Evolutionary conservation across 2,888 invertebrate species (phyloP), one percentile per base, ranked within the genome.

Genomic region (Amphipoea lucens): DNA sequence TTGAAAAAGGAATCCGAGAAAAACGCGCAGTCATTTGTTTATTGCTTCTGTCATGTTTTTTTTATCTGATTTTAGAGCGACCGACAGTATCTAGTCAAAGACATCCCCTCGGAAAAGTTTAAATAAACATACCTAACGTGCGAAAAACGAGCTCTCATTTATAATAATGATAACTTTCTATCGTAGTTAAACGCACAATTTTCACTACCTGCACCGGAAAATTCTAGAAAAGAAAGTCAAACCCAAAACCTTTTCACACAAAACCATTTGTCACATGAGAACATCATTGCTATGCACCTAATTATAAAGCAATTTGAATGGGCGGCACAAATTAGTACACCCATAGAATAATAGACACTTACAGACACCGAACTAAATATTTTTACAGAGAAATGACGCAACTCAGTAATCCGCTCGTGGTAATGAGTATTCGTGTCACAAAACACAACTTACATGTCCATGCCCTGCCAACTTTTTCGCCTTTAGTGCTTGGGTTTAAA

Each of bases 381-480:
- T 88, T 90, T 88, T 89, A 87, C 82, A 88, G 81, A 85, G 90
- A 91, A 91, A 90, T 91, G 89, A 90, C 90, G 90, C 86, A 88
- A 89, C 77, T 81, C 81, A 84, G 88, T 93, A 93, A 93, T 94
- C 92, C 90, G 84, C 80, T 87, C 84, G 82, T 83, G 74, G 89
- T 89, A 90, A 92, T 90, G 86, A 89, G 89, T 87, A 92, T 91
- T 92, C 92, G 83, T 90, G 91, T 92, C 93, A 92, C 90, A 91
- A 82, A 85, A 81, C 79, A 84, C 78, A 82, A 78, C 72, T 74
- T 82, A 76, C 71, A 62, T 57, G 82, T 72, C 74, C 45, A 77
- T 74, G 67, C 14, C 11, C 12, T 23, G n/a, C 62, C n/a, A n/a
- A 48, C 63, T 71, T 78, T 79, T 54, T 74, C 69, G 72, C 69